A percentile compares a stretch with the other conserved stretches of the same genome.
Conservation (phyloP, 2,113 vertebrate genomes). For the Paralichthys olivaceus region DNA sequence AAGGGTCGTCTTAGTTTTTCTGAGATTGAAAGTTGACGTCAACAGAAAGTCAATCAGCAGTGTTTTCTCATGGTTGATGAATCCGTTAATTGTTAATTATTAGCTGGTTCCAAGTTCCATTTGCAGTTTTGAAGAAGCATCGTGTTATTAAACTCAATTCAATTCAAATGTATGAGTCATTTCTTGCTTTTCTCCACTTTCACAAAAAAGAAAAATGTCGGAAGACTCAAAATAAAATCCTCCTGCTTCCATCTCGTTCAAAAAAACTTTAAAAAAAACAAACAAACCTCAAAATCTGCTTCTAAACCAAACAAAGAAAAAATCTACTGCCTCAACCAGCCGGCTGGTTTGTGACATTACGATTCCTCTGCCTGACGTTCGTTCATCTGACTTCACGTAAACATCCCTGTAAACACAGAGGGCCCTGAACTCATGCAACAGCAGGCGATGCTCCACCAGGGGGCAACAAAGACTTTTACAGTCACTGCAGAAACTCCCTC, state of each 20-base stretch:
- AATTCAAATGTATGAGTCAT: too few species aligned
- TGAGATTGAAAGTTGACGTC: too few species aligned
- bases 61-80: too few species aligned
- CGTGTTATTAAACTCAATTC: too few species aligned
- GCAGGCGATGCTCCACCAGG: constrained; percentile 62
- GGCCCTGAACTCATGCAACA: not conserved
- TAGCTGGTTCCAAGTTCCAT: too few species aligned
- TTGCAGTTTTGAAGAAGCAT: too few species aligned
- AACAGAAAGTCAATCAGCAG: too few species aligned
- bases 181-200: too few species aligned
- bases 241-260: not conserved
- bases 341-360: constrained; percentile 49
- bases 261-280: not conserved
- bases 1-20: too few species aligned
- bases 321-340: constrained; percentile 48
- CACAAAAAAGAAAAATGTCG: not conserved
- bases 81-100: too few species aligned
- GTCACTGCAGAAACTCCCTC: not conserved
- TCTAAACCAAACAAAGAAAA: not conserved
- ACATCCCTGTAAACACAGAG: constrained; percentile 8
- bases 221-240: not conserved
- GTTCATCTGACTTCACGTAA: constrained; percentile 2
- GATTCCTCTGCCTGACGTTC: constrained; percentile 4
- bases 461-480: constrained; percentile 39
- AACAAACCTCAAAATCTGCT: not conserved